Base-by-base conservation (phyloP, 2,888 invertebrate genomes). In the Sinotaia quadrata region DNA sequence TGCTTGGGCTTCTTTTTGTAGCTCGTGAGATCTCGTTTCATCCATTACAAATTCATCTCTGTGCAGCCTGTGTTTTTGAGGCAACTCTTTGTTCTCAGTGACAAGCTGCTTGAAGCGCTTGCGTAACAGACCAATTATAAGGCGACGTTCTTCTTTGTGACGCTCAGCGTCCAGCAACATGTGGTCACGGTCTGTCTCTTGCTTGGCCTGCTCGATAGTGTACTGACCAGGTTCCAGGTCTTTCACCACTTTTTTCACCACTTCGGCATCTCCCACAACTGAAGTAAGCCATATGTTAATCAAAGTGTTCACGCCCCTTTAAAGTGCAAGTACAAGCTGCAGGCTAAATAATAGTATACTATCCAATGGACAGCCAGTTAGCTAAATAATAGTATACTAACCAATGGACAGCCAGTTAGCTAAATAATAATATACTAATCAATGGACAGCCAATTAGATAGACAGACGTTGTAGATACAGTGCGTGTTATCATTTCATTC, bases 171-270 rank as follows among this genome's bases (percentile, higher is more conserved):
- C 12, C 36, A 15, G 33, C 47, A 58, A 10, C 67, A 58, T n/a
- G 18, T 27, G 36, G 34, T 59, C 67, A 29, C 58, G 18, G 36
- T 67, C 67, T 27, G 49, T 15, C 36, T 58, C 36, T 49, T 67
- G 58, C 58, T 67, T 67, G 58, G 27, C n/a, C 36, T 67, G 34
- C 51, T 67, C 65, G 54, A 65, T 65, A 44, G 65, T 65, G 65
- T 65, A 65, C 33, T 52, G n/a, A 24, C 29, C 52, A 1, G 41
- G 21, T 10, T 33, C n/a, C 33, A 65, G 21, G 56, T 65, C 65
- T 1, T 31, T 29, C 8, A 5, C 37, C 12, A 18, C 8, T 10
- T 15, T 18, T 24, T 52, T 37, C 0, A 12, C 62, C 51, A 0
- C 36, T 7, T 1, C 37, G 27, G 7, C 54, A 18, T 24, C 10